Percentiles rank a stretch among this genome's conserved stretches.
Conservation (phyloP, 2,113 vertebrate species). For the Myxocyprinus asiaticus region DNA sequence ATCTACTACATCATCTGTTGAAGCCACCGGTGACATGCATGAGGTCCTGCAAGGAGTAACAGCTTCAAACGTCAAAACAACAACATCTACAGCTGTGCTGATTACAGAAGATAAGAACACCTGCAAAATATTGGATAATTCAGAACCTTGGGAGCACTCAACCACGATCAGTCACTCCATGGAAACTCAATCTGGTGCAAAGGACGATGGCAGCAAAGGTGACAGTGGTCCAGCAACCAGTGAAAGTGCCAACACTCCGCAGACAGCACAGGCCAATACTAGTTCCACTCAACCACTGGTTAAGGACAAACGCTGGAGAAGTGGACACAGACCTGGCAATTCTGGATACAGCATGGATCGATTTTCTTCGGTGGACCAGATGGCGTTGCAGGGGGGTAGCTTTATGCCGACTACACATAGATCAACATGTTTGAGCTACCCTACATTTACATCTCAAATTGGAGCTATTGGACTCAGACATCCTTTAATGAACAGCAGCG, state of each 20-base stretch:
- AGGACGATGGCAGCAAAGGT: neutral
- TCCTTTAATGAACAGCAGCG: constrained; percentile 21
- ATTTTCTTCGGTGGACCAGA: constrained; percentile 24
- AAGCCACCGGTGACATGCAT: neutral
- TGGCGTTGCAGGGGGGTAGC: constrained; percentile 9
- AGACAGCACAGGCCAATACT: too few species aligned
- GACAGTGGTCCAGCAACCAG: neutral
- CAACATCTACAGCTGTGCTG: neutral
- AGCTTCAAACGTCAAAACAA: constrained; percentile 3
- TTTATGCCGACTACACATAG: neutral
- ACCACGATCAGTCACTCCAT: neutral
- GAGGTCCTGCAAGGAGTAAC: constrained; percentile 4
- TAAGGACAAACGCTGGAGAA: neutral
- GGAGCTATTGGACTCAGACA: constrained; percentile 31
- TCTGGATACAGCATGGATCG: neutral
- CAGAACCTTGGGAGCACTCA: constrained; percentile 6
- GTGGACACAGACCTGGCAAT: neutral
- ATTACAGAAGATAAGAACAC: neutral
- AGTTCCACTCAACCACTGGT: neutral
- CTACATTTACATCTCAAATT: constrained; percentile 11
- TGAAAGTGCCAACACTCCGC: too few species aligned
- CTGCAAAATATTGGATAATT: neutral
- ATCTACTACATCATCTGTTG: neutral
- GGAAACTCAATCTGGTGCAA: neutral
- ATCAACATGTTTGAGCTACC: neutral